These are phyloP conservation scores for Falco punctatus DNA, from an alignment of 2,113 vertebrate species.

Conservation along the genomic window DNA sequence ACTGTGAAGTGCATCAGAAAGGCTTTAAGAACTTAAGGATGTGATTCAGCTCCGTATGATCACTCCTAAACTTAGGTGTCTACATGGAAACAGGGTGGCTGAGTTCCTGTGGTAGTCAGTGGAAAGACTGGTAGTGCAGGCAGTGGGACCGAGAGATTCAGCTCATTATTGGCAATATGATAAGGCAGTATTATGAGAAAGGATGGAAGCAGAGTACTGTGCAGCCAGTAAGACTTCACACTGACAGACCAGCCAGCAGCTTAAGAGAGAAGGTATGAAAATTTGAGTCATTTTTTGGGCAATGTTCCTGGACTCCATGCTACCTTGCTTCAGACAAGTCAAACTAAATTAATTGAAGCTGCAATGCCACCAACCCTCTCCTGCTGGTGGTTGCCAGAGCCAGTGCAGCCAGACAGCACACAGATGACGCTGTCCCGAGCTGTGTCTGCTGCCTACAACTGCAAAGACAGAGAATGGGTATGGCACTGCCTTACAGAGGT, in stretches of 20 bases:
- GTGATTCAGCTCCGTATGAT: neutral
- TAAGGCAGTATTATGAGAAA: neutral
- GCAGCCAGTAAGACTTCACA: neutral
- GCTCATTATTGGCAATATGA: neutral
- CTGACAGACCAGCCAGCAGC: neutral
- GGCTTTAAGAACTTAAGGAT: neutral
- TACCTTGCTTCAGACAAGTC: neutral
- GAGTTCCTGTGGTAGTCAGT: neutral
- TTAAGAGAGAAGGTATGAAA: neutral
- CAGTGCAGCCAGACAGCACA: neutral
- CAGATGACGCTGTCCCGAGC: neutral
- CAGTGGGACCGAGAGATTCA: neutral
- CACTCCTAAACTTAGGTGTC: neutral
- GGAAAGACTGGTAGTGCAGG: neutral
- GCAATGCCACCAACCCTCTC: neutral
- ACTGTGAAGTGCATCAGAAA: neutral
- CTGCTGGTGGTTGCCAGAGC: neutral
- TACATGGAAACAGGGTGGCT: neutral
- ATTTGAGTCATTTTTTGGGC: neutral
- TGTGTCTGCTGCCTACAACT: neutral
- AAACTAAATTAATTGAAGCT: neutral
- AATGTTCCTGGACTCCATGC: neutral
- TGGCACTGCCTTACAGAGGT: fast-evolving
- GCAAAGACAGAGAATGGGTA: neutral
- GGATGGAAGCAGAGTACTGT: neutral